Conservation (phyloP, 2,888 invertebrate genomes). For the Malthinus flaveolus region DNA sequence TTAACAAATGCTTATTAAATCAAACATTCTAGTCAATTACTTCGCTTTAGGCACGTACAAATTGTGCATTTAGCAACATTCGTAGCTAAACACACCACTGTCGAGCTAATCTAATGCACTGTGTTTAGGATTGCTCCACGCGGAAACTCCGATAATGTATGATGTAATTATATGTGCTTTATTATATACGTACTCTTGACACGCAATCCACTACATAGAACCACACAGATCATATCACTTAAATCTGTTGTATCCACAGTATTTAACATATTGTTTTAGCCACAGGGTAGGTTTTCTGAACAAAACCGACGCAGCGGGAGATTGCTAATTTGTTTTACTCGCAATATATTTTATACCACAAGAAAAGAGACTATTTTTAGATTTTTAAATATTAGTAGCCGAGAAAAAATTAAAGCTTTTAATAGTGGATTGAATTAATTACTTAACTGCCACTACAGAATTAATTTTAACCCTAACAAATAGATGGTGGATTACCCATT, state of each 20-base stretch:
- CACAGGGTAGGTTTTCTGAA: constrained; percentile 1
- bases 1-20: no score
- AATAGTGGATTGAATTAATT: neutral
- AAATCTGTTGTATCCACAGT: constrained; percentile 12
- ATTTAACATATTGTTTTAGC: constrained; percentile 15
- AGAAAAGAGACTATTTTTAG: no score
- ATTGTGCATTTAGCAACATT: constrained; percentile 30
- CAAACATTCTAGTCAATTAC: no score
- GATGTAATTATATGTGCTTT: constrained; percentile 33
- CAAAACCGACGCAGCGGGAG: neutral
- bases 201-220: constrained; percentile 24
- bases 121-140: constrained; percentile 29
- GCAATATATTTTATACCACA: no score
- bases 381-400: no score
- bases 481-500: neutral
- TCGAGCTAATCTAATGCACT: constrained; percentile 26
- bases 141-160: constrained; percentile 33
- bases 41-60: constrained; percentile 17
- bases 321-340: neutral
- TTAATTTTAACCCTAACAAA: constrained; percentile 3
- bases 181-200: constrained; percentile 30
- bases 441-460: neutral
- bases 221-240: constrained; percentile 14
- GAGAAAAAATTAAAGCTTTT: no score
- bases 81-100: constrained; percentile 22